phyloP scores from a whole-genome alignment of 2,797 vertebrate genomes.

The Chaenodraco wilsoni region DNA sequence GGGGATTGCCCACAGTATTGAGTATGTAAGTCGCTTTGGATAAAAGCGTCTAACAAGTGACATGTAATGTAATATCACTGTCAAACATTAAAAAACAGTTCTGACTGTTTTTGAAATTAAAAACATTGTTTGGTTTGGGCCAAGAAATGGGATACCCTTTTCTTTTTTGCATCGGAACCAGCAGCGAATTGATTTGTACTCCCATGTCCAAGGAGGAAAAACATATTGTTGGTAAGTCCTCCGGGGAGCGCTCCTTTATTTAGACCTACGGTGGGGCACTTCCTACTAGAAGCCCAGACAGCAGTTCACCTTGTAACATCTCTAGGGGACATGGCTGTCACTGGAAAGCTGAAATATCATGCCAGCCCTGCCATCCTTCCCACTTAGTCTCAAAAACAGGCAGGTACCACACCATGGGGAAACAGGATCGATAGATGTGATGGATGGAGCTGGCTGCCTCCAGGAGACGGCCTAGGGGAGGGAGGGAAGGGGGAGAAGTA shows the following conservation, averaged over 20 bases:
- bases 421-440: conserved; percentile 76
- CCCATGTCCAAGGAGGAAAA: conserved; percentile 58
- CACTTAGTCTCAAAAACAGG: conserved; percentile 74
- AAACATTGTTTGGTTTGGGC: conserved; percentile 15
- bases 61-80: conserved; percentile 3
- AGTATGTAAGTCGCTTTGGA: no score
- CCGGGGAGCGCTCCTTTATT: conserved; percentile 54
- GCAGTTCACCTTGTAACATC: conserved; percentile 66
- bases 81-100: conserved; percentile 23
- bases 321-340: conserved; percentile 61
- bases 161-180: conserved; percentile 19
- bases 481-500: conserved; percentile 40
- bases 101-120: conserved; percentile 7
- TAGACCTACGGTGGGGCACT: conserved; percentile 41
- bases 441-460: conserved; percentile 73
- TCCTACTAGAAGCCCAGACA: conserved; percentile 42
- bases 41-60: no score
- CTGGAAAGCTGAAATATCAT: conserved; percentile 73
- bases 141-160: conserved; percentile 4
- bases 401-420: conserved; percentile 68
- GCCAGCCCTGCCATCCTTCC: conserved; percentile 67
- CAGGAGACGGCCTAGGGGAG: conserved; percentile 27
- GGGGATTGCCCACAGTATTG: no score
- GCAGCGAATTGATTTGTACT: conserved; percentile 53
- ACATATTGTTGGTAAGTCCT: conserved; percentile 59